Conservation (phyloP, 2,888 invertebrate species). For the Mythimna albipuncta region DNA sequence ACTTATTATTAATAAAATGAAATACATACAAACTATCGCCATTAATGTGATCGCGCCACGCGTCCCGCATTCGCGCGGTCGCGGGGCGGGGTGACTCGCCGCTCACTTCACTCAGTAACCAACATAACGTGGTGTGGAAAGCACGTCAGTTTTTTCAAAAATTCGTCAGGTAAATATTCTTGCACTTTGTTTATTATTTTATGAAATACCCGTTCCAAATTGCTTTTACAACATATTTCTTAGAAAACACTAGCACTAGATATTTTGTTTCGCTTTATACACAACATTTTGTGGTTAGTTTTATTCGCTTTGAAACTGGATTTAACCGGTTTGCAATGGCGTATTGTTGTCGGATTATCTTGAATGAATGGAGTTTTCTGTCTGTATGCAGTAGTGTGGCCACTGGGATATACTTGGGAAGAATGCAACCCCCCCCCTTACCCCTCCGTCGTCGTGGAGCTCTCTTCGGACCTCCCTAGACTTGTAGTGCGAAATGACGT, state of each 20-base stretch:
- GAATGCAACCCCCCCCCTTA: not conserved
- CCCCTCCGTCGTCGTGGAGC: not conserved
- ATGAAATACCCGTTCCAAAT: not conserved
- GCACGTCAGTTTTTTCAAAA: constrained; percentile 26
- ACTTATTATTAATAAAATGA: too few relatives aligned
- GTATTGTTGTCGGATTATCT: constrained; percentile 41
- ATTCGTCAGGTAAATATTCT: constrained; percentile 6
- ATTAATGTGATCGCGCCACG: not conserved
- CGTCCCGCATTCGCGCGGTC: not conserved
- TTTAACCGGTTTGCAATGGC: constrained; percentile 31
- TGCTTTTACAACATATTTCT: not conserved
- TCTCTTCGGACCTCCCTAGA: not conserved
- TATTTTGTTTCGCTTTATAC: constrained; percentile 6
- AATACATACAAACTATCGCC: too few relatives aligned
- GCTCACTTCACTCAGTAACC: constrained; percentile 22
- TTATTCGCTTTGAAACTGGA: constrained; percentile 31
- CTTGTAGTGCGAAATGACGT: not conserved
- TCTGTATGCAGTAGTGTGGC: constrained; percentile 22
- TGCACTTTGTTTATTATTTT: not conserved
- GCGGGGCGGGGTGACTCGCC: not conserved
- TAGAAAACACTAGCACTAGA: not conserved
- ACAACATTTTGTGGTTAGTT: constrained; percentile 2
- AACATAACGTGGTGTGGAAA: not conserved
- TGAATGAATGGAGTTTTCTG: constrained; percentile 44
- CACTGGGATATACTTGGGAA: constrained; percentile 13